Conservation (phyloP, 2,888 invertebrate species). For the Xanthia togata region DNA sequence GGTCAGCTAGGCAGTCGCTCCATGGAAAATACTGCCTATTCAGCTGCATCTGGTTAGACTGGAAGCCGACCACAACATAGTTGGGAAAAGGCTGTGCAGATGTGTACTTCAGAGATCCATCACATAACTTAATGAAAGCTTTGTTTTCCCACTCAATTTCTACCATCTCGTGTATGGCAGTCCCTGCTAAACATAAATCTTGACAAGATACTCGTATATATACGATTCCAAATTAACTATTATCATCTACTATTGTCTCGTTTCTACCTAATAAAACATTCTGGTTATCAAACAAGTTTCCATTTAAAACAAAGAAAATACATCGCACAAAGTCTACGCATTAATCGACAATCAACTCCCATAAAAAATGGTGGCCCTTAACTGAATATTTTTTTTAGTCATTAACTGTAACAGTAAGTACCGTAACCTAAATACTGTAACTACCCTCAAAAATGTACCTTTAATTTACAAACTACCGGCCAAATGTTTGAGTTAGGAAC, state of each 20-base stretch:
- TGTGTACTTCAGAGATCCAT: no score
- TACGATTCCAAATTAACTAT: no score
- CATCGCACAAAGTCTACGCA: conserved; percentile 10
- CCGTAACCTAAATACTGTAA: conserved; percentile 56
- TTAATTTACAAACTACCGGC: conserved; percentile 50
- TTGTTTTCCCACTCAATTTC: no score
- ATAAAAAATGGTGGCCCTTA: conserved; percentile 44
- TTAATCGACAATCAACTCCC: conserved; percentile 39
- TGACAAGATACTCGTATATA: no score
- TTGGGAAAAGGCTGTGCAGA: no score
- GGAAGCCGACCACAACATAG: no score
- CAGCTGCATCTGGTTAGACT: no score
- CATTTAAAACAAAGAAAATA: conserved; percentile 16
- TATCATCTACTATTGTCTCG: background rate
- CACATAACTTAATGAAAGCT: no score
- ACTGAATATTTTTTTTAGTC: conserved; percentile 42
- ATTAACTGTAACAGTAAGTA: conserved; percentile 50
- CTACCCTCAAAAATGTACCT: conserved; percentile 46
- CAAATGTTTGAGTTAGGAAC: conserved; percentile 57
- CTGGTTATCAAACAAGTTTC: background rate
- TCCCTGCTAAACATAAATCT: no score
- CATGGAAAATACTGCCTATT: no score
- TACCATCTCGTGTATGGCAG: no score
- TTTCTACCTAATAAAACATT: background rate
- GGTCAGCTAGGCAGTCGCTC: no score